phyloP scores from a whole-genome alignment of 2,888 invertebrate genomes.

The Leptothorax acervorum region DNA sequence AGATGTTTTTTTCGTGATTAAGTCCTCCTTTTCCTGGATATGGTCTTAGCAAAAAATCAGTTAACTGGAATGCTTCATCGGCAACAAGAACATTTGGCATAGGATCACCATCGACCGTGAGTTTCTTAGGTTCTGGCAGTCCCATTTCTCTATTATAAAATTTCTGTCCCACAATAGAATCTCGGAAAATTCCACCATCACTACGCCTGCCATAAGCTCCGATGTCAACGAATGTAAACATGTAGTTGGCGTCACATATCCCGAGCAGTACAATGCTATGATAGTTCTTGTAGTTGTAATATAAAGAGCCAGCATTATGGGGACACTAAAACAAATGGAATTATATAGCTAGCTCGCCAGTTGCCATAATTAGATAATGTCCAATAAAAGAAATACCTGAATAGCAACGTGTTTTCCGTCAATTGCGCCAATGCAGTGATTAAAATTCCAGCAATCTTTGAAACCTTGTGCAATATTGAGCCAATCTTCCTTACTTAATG shows the following conservation, averaged over 20 bases:
- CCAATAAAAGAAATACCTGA: slow-evolving; percentile 11
- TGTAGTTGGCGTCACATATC: slow-evolving; percentile 5
- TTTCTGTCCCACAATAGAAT: not conserved
- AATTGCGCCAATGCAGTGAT: not conserved
- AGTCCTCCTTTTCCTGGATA: too few relatives aligned
- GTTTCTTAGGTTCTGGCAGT: too few relatives aligned
- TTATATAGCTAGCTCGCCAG: not conserved
- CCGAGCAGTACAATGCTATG: slow-evolving; percentile 3
- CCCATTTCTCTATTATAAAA: not conserved
- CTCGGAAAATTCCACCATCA: not conserved
- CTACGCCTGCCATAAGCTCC: not conserved
- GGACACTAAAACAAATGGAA: slow-evolving; percentile 13
- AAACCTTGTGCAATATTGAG: too few relatives aligned
- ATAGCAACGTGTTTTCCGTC: slow-evolving; percentile 4
- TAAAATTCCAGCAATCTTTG: too few relatives aligned
- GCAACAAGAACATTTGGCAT: too few relatives aligned
- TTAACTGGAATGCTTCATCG: too few relatives aligned
- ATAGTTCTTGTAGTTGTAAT: slow-evolving; percentile 17
- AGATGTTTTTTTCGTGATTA: too few relatives aligned
- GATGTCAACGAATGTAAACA: slow-evolving; percentile 7
- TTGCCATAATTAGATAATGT: not conserved
- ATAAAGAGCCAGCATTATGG: not conserved
- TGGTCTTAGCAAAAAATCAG: too few relatives aligned
- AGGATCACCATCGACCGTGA: too few relatives aligned
- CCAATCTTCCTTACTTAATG: too few relatives aligned